Percentiles rank a stretch among this genome's conserved stretches.
phyloP scores from a whole-genome alignment of 1,140 invertebrate species.

The Trichonephila clavata region DNA sequence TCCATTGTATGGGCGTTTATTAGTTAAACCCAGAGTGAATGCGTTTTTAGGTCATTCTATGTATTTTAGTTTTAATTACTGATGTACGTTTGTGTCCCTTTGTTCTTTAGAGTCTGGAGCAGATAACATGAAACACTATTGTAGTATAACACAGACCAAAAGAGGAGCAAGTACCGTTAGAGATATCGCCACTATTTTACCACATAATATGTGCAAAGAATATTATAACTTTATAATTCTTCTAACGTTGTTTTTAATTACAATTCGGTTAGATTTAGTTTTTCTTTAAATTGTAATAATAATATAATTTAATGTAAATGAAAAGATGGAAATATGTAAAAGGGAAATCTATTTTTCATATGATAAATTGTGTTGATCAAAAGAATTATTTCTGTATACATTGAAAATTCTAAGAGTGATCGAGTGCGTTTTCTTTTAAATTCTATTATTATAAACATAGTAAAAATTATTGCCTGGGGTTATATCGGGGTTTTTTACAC shows the following conservation, averaged over 20 bases:
- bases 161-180: not conserved
- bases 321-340: not conserved
- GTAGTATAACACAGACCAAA: not conserved
- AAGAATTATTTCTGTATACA: too few species aligned
- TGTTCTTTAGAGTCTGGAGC: not conserved
- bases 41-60: slow-evolving; percentile 16
- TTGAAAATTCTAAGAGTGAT: too few species aligned
- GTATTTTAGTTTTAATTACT: slow-evolving; percentile 26
- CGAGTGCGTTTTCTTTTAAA: too few species aligned
- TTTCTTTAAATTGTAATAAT: too few species aligned
- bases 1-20: not conserved
- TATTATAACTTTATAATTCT: too few species aligned
- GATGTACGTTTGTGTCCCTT: not conserved
- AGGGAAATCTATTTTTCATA: not conserved
- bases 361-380: too few species aligned
- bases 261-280: too few species aligned
- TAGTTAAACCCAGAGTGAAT: slow-evolving; percentile 31
- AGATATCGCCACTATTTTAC: not conserved
- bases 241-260: too few species aligned
- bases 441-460: too few species aligned
- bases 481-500: too few species aligned
- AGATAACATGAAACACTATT: not conserved
- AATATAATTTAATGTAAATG: not conserved
- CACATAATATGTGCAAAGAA: not conserved
- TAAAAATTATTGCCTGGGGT: too few species aligned